These are phyloP conservation scores for Volucella bombylans DNA, from an alignment of 2,888 invertebrate genomes.

Conservation along the genomic window DNA sequence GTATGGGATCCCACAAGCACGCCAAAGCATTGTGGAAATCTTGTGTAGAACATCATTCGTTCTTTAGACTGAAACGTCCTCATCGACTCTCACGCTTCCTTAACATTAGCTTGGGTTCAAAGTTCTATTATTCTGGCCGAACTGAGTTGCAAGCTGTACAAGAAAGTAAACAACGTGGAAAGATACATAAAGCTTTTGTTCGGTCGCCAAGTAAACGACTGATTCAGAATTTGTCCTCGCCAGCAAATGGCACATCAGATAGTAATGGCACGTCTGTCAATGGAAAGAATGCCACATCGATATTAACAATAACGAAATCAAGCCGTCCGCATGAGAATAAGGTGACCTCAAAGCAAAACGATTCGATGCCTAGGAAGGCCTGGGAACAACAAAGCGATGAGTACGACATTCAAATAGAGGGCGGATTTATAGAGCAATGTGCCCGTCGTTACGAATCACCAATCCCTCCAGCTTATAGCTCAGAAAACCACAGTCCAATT, in stretches of 20 bases:
- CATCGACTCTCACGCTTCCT: conserved; percentile 86
- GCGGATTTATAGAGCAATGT: conserved; percentile 88
- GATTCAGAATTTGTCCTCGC: conserved; percentile 78
- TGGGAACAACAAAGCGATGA: conserved; percentile 91
- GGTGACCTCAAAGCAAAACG: conserved; percentile 86
- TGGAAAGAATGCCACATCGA: conserved; percentile 79
- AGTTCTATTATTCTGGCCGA: conserved; percentile 93
- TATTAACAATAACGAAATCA: conserved; percentile 82
- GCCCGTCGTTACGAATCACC: conserved; percentile 84
- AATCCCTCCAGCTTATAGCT: conserved; percentile 85
- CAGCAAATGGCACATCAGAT: conserved; percentile 76
- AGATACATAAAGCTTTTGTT: conserved; percentile 92
- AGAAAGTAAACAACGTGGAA: conserved; percentile 91
- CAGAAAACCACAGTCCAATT: conserved; percentile 81
- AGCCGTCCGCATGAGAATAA: conserved; percentile 88
- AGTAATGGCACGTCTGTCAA: conserved; percentile 81
- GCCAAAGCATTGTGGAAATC: conserved; percentile 98
- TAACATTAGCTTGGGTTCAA: conserved; percentile 87
- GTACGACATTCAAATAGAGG: conserved; percentile 86
- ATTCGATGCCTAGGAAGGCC: conserved; percentile 92
- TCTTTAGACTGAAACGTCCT: conserved; percentile 94
- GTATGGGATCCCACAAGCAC: conserved; percentile 95
- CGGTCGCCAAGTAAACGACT: conserved; percentile 91
- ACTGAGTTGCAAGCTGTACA: conserved; percentile 97
- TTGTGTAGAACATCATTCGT: conserved; percentile 99